Evolutionary conservation across 2,797 vertebrate genomes (phyloP).

Genomic region (Adelosebastes latens): DNA sequence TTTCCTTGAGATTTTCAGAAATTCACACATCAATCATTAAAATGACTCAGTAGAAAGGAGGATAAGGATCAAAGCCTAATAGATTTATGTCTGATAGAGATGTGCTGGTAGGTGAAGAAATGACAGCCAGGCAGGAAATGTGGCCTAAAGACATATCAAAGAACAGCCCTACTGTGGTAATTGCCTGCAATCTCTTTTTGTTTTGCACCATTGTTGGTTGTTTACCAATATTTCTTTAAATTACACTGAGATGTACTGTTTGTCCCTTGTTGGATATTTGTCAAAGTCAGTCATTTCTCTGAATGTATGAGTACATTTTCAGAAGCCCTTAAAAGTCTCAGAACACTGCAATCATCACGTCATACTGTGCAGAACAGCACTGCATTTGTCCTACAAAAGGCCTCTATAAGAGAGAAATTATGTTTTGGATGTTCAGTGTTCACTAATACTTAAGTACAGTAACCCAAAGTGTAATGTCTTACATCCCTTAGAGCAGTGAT

Average conservation of each 20-base stretch:
- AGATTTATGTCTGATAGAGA: not conserved
- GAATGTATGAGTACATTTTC: not conserved
- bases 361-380: not conserved
- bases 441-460: not conserved
- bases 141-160: not conserved
- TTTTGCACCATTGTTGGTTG: not conserved
- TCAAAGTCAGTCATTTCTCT: not conserved
- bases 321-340: not conserved
- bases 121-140: not conserved
- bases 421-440: not conserved
- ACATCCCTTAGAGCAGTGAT: not conserved
- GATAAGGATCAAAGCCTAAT: not conserved
- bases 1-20: constrained; percentile 1
- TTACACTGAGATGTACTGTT: not conserved
- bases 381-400: not conserved
- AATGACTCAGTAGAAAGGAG: not conserved
- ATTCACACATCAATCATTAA: not conserved
- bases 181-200: not conserved
- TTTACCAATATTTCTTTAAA: not conserved
- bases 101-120: not conserved
- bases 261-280: not conserved
- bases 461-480: not conserved
- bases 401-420: not conserved
- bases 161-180: not conserved
- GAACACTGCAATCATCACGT: not conserved